Evolutionary conservation across 2,113 vertebrate genomes (phyloP).

Genomic region (Eurypyga helias): DNA sequence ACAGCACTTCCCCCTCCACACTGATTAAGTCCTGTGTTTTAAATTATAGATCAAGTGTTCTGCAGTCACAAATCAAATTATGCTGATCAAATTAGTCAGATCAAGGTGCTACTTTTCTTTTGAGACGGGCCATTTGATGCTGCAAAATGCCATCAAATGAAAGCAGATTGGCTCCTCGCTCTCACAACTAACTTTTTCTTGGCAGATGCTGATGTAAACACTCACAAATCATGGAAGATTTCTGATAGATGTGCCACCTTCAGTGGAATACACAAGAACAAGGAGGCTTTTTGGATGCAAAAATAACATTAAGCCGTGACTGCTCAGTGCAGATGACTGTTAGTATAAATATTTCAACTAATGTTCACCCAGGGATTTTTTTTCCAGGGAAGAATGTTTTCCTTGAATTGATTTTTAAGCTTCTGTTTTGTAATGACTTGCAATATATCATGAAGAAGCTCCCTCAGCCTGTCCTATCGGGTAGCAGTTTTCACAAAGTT

Average conservation of each 20-base stretch:
- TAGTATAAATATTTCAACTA: not conserved
- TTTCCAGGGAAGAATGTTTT: not conserved
- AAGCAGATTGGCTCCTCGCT: not conserved
- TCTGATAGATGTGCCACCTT: not conserved
- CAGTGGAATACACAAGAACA: not conserved
- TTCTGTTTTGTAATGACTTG: not conserved
- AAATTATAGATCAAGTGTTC: not conserved
- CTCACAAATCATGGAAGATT: not conserved
- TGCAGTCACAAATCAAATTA: not conserved
- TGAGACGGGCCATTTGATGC: not conserved
- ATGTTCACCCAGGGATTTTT: not conserved
- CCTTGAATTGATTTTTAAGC: not conserved
- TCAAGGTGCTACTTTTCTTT: not conserved
- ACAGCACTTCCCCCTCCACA: too few species aligned
- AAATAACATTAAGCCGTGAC: not conserved
- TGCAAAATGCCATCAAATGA: not conserved
- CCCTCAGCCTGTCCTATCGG: not conserved
- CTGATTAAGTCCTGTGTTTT: not conserved
- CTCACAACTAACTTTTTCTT: not conserved
- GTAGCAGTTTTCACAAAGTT: not conserved
- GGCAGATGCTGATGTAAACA: not conserved
- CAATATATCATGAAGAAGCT: not conserved
- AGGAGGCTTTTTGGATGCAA: not conserved
- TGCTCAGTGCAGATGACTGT: not conserved
- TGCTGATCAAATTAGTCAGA: not conserved